Base-by-base conservation (phyloP, 1,140 invertebrate species). In the Euwallacea fornicatus region DNA sequence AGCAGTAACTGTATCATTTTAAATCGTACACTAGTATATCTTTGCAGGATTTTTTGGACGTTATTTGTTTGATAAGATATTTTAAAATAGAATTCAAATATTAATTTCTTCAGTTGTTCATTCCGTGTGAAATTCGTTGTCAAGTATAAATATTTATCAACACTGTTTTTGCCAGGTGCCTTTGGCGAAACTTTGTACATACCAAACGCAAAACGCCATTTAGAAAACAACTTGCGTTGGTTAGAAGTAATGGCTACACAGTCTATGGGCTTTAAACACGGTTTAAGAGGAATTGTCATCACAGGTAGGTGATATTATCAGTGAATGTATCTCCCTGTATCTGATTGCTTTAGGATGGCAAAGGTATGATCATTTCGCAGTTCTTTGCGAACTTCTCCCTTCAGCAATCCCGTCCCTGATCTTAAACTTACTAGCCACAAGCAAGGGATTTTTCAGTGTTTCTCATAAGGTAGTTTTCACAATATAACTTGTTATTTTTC, bases 301-400 rank as follows among this genome's bases (percentile, higher is more conserved):
- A 93, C 92, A 11, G 92, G 69, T 70, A 15, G 41, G 33, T 16
- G 15, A 50, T 13, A 47, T 47, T 21, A 10, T 9, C 3, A 33
- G 9, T 58, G 7, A 50, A 50, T 50, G 7, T 50, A 33, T 33
- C 21, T 33, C 4, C 21, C 1, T 33, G 4, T 1, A 2, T 33
- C 21, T 33, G 21, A 33, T 54, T 42, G 1, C 54, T 64, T 46
- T 70, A 70, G 69, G 92, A 0, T 93, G 91, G 91, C 91, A 92
- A 16, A 86, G 91, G 73, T 96, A 95, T 78, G 95, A 97, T 81
- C 97, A 99, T 81, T 94, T 95, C 84, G 93, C 94, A 4, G 89
- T 93, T 0, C 85, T 98, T 11, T 97, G 95, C 81, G 97, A 99
- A 83, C 82, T 98, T 7, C 81, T 99, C n/a, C 92, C 93, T 0